Conservation (phyloP, 2,888 invertebrate species). For the Antheraea assamensis region DNA sequence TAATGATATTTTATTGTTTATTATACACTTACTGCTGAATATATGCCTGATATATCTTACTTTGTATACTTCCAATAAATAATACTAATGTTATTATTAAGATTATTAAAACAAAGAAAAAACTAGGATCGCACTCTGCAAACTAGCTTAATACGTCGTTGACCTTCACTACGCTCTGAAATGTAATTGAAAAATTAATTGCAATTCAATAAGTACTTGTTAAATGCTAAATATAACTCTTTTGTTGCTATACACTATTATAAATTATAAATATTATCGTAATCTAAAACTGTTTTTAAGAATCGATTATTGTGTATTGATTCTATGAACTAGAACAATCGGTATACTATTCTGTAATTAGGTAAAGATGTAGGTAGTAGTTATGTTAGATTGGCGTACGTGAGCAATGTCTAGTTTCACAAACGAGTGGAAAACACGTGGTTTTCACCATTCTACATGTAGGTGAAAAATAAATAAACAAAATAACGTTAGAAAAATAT, state of each 20-base stretch:
- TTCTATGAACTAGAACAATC: neutral
- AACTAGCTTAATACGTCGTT: neutral
- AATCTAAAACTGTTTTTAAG: neutral
- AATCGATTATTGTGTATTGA: neutral
- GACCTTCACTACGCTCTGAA: neutral
- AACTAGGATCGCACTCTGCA: neutral
- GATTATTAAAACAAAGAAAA: neutral
- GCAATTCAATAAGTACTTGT: neutral
- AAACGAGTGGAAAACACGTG: constrained; percentile 18
- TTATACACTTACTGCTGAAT: too few species aligned
- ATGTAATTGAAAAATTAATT: neutral
- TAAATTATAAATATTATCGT: neutral
- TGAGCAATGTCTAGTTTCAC: constrained; percentile 26
- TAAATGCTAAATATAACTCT: neutral
- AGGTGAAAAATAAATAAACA: constrained; percentile 15
- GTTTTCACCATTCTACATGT: constrained; percentile 1
- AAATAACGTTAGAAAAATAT: constrained; percentile 9
- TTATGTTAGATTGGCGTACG: constrained; percentile 23
- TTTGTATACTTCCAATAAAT: neutral
- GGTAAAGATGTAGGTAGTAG: neutral
- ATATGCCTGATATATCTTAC: neutral
- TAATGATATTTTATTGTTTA: too few species aligned
- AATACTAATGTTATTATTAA: neutral
- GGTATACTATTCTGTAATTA: neutral
- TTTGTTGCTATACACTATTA: neutral